A percentile compares a stretch with the other conserved stretches of the same genome.
phyloP scores from a whole-genome alignment of 1,140 invertebrate genomes.

The Lithobius niger region DNA sequence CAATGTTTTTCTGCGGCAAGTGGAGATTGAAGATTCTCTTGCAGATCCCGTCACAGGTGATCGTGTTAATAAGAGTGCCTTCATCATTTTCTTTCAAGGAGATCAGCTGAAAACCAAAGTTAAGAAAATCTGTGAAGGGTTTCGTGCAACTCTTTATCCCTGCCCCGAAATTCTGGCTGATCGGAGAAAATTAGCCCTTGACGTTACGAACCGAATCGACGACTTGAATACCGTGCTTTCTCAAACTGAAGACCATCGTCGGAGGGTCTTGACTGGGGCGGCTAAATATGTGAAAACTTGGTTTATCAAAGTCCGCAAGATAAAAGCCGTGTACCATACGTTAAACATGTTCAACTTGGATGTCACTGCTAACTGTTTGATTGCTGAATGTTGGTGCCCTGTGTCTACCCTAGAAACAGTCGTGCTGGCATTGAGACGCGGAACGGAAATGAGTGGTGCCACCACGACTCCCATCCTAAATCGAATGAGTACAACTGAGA shows the following conservation, averaged over 20 bases:
- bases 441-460: conserved; percentile 53
- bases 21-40: conserved; percentile 75
- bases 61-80: conserved; percentile 90
- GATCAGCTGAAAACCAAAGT: conserved; percentile 91
- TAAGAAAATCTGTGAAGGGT: conserved; percentile 95
- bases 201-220: conserved; percentile 84
- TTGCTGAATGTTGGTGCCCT: conserved; percentile 98
- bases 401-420: conserved; percentile 76
- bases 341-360: conserved; percentile 62
- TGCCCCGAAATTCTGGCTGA: conserved; percentile 86
- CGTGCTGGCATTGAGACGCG: conserved; percentile 69
- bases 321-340: conserved; percentile 59
- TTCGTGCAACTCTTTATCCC: conserved; percentile 90
- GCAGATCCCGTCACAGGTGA: conserved; percentile 93
- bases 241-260: conserved; percentile 92
- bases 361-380: conserved; percentile 61
- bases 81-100: conserved; percentile 99
- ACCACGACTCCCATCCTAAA: conserved; percentile 29
- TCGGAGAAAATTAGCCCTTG: conserved; percentile 83
- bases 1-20: conserved; percentile 78
- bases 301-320: conserved; percentile 89
- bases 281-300: conserved; percentile 89
- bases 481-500: conserved; percentile 73
- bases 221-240: conserved; percentile 90
- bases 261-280: conserved; percentile 78